A percentile compares a stretch with the other conserved stretches of the same genome.
These are phyloP conservation scores for Hyla sarda DNA, from an alignment of 2,113 vertebrate species.

Conservation along the genomic window DNA sequence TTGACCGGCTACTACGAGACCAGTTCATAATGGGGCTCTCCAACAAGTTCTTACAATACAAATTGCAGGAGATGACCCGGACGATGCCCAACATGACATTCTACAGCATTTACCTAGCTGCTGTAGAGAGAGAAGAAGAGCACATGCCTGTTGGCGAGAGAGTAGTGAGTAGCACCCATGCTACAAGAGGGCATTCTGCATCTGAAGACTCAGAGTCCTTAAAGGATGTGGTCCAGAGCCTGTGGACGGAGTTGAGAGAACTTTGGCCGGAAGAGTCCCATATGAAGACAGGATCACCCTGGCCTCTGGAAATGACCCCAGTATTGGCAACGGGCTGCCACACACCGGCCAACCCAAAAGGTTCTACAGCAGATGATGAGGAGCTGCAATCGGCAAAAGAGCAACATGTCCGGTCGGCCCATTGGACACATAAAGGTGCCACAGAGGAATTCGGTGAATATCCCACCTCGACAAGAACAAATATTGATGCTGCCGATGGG, in stretches of 20 bases:
- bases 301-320: no score
- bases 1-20: no score
- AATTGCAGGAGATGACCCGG: neutral
- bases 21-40: no score
- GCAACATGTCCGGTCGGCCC: no score
- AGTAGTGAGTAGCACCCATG: neutral
- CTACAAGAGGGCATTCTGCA: neutral
- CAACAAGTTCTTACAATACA: no score
- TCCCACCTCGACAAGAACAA: no score
- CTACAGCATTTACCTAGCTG: neutral
- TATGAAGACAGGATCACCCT: neutral
- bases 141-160: neutral
- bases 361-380: neutral
- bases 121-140: constrained; percentile 9
- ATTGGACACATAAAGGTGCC: no score
- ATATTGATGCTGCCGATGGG: no score
- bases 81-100: no score
- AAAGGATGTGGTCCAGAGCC: no score
- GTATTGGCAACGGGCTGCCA: neutral
- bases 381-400: neutral
- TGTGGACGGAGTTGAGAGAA: neutral
- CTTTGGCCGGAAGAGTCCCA: neutral
- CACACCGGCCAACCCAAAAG: neutral
- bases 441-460: no score
- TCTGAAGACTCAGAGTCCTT: neutral